phyloP scores from a whole-genome alignment of 2,888 invertebrate species.

The Eristalis intricaria region DNA sequence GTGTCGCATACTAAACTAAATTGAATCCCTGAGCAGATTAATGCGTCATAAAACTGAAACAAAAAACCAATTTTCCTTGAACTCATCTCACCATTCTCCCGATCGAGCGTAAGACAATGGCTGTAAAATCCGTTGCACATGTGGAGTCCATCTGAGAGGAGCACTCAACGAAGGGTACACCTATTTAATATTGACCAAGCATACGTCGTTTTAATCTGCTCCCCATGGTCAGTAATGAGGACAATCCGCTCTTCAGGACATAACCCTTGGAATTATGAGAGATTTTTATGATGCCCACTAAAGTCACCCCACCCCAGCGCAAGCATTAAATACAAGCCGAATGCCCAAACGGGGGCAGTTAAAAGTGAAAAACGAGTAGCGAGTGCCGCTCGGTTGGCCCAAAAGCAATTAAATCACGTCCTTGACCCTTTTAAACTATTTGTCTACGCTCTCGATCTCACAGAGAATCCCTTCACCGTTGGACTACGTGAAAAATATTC shows the following conservation, averaged over 20 bases:
- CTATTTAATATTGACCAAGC: neutral
- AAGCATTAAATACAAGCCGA: neutral
- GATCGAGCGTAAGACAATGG: neutral
- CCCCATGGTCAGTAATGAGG: neutral
- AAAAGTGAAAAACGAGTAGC: neutral
- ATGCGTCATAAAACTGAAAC: neutral
- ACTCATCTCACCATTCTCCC: neutral
- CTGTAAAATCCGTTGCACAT: neutral
- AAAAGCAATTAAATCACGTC: constrained; percentile 14
- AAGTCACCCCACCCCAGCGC: neutral
- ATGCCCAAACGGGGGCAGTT: neutral
- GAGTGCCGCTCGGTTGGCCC: neutral
- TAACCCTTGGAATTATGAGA: neutral
- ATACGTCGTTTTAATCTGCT: neutral
- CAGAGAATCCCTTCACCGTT: neutral
- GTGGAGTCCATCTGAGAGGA: neutral
- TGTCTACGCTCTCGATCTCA: neutral
- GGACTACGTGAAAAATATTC: constrained; percentile 26
- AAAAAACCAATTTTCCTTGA: neutral
- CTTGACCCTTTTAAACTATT: constrained; percentile 27
- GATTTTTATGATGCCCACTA: neutral
- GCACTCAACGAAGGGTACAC: neutral
- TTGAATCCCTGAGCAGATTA: neutral
- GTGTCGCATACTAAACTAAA: neutral
- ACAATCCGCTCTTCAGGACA: neutral